These are phyloP conservation scores for Temnothorax unifasciatus DNA, from an alignment of 2,888 invertebrate species.

Conservation along the genomic window DNA sequence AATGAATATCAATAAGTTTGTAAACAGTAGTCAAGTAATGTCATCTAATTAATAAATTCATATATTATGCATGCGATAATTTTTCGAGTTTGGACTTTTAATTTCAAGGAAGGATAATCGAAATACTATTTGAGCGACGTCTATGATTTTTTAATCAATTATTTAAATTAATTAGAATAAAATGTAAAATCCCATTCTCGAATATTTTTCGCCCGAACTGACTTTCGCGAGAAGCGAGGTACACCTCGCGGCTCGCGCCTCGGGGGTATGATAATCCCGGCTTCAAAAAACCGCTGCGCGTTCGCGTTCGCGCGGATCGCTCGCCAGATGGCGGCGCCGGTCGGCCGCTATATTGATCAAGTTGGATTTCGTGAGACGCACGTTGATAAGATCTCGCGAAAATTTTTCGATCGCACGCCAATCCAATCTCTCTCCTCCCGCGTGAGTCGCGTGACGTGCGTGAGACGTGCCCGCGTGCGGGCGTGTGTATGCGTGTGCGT, in stretches of 20 bases:
- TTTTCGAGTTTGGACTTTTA: neutral
- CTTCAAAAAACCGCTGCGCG: neutral
- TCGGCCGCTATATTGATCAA: conserved; percentile 78
- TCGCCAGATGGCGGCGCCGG: conserved; percentile 71
- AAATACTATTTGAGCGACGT: neutral
- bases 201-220: too few species aligned
- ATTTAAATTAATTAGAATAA: too few species aligned
- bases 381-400: conserved; percentile 75
- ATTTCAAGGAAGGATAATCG: neutral
- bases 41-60: too few species aligned
- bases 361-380: conserved; percentile 78
- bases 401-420: conserved; percentile 66
- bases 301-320: conserved; percentile 38
- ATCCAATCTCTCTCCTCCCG: conserved; percentile 1
- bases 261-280: too few species aligned
- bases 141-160: neutral
- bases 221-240: neutral
- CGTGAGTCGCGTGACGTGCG: conserved; percentile 38
- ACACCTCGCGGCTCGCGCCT: too few species aligned
- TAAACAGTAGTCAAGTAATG: too few species aligned
- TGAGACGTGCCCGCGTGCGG: conserved; percentile 18
- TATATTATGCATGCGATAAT: neutral
- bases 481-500: neutral
- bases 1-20: too few species aligned
- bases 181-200: too few species aligned